A percentile compares a stretch with the other conserved stretches of the same genome.
Conservation (phyloP, 2,888 invertebrate genomes). For the Nymphalis urticae region DNA sequence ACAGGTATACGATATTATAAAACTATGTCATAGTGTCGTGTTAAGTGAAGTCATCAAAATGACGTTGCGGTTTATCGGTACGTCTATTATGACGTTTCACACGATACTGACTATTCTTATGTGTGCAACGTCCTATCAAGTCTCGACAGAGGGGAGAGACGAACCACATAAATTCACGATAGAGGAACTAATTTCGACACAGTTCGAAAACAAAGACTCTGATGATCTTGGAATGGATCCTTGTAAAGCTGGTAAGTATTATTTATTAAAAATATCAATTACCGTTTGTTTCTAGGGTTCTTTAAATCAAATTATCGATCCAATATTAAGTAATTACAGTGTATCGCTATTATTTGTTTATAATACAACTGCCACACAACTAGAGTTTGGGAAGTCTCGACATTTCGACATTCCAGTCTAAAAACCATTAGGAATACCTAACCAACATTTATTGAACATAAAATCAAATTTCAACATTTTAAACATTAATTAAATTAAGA, state of each 20-base stretch:
- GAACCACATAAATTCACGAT: constrained; percentile 82
- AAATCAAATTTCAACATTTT: no score
- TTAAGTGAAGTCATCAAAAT: constrained; percentile 55
- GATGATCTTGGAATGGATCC: constrained; percentile 91
- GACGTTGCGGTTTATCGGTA: constrained; percentile 57
- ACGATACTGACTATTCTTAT: constrained; percentile 57
- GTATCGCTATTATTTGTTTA: no score
- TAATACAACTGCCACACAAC: no score
- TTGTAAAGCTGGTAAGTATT: constrained; percentile 91
- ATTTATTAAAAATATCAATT: constrained; percentile 11
- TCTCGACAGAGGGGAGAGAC: constrained; percentile 57
- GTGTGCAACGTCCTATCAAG: constrained; percentile 51
- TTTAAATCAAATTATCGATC: no score
- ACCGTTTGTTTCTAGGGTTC: background rate
- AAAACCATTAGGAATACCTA: no score
- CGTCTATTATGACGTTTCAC: constrained; percentile 50
- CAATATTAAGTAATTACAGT: no score
- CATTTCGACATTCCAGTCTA: no score
- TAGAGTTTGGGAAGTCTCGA: no score
- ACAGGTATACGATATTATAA: constrained; percentile 51
- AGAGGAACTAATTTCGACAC: constrained; percentile 84
- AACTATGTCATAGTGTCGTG: constrained; percentile 63
- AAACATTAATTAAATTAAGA: no score
- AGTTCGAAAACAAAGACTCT: constrained; percentile 86
- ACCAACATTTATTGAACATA: no score